Evolutionary conservation across 2,113 vertebrate species (phyloP).

Genomic region (Boleophthalmus pectinirostris): DNA sequence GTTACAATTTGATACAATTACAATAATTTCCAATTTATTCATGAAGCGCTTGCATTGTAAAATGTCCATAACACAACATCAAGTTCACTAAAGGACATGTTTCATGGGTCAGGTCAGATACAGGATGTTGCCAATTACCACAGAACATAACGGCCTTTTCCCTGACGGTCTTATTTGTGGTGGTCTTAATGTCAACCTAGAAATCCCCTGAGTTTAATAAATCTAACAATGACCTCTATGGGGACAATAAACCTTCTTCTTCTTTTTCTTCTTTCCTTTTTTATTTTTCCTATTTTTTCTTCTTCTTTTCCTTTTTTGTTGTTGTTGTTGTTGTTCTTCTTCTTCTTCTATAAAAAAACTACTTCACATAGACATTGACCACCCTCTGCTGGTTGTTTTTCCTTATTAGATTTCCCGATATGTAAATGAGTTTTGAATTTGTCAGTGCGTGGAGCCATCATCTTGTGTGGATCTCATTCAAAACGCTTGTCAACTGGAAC

Average conservation of each 20-base stretch:
- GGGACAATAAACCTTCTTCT: not conserved
- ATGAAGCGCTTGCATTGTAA: not conserved
- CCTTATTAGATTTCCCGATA: not conserved
- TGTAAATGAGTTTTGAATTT: not conserved
- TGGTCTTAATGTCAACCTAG: not conserved
- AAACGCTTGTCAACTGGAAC: conserved; percentile 9
- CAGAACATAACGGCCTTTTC: not conserved
- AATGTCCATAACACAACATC: not conserved
- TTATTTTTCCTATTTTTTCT: too few relatives aligned
- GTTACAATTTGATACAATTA: too few relatives aligned
- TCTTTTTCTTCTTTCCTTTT: too few relatives aligned
- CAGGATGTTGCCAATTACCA: not conserved
- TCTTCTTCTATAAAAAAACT: not conserved
- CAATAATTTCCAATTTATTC: too few relatives aligned
- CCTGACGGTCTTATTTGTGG: not conserved
- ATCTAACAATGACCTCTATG: not conserved
- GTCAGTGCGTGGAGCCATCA: conserved; percentile 12
- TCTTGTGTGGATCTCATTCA: conserved; percentile 3
- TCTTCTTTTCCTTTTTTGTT: too few relatives aligned
- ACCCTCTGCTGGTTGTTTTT: not conserved
- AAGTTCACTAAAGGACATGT: not conserved
- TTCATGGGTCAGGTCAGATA: not conserved
- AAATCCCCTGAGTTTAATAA: not conserved
- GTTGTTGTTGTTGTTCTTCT: too few relatives aligned
- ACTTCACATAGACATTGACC: not conserved